These are phyloP conservation scores for Acronicta psi DNA, from an alignment of 2,888 invertebrate species.

Conservation along the genomic window DNA sequence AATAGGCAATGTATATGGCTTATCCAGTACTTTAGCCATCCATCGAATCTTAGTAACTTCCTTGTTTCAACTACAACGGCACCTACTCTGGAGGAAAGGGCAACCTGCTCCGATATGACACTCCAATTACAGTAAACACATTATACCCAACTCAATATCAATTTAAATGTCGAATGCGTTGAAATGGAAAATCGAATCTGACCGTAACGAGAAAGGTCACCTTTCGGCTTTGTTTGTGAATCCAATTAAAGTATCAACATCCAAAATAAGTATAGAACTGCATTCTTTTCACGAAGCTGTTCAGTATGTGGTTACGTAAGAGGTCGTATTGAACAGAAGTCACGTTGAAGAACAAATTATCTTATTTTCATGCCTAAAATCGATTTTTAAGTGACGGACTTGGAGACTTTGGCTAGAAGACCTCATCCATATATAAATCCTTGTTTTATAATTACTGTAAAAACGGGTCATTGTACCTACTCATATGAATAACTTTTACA, in stretches of 20 bases:
- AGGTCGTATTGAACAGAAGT: too few species aligned
- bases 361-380: too few species aligned
- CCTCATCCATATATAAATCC: too few species aligned
- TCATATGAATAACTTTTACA: too few species aligned
- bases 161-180: slow-evolving; percentile 15
- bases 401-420: too few species aligned
- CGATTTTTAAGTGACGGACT: too few species aligned
- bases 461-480: too few species aligned
- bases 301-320: neutral
- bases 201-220: slow-evolving; percentile 11
- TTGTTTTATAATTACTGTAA: too few species aligned
- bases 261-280: neutral
- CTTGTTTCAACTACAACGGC: slow-evolving; percentile 4
- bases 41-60: slow-evolving; percentile 12
- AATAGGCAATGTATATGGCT: neutral
- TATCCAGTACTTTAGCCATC: neutral
- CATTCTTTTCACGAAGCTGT: neutral
- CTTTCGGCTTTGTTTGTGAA: slow-evolving; percentile 12
- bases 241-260: slow-evolving; percentile 13
- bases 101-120: slow-evolving; percentile 9
- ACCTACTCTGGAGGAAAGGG: slow-evolving; percentile 16
- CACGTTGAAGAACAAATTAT: too few species aligned
- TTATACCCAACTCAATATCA: neutral
- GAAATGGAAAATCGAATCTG: slow-evolving; percentile 1
- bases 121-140: slow-evolving; percentile 10